Evolutionary conservation across 1,140 invertebrate genomes (phyloP), one percentile per base, ranked within the genome.

Genomic region (Arion vulgaris): DNA sequence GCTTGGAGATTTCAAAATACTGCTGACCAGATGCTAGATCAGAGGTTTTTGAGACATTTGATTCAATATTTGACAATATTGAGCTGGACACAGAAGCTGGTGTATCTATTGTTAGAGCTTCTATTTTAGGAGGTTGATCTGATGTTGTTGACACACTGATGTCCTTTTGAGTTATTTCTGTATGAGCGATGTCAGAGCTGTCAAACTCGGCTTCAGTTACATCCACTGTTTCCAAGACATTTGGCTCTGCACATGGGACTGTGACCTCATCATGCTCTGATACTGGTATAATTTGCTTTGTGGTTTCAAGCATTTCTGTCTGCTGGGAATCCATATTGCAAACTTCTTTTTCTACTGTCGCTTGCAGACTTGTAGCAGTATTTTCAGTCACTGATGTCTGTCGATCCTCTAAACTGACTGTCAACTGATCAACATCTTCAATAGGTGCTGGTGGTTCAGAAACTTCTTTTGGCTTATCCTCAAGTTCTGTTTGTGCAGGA

Each of bases 1-100:
- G 80, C 34, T 81, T 81, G 23, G 80, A 81, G n/a, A 74, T 71
- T 74, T 81, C 80, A 57, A 81, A 81, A 74, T 69, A 81, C 51
- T 73, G 80, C 17, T 45, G 45, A 28, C 62, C 2, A 2, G 36
- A 49, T 36, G 53, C n/a, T 2, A 36, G 32, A 62, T 77, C 75
- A 45, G 41, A 11, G 15, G 53, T 13, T 41, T 71, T 66, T 32
- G 45, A 69, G 11, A 36, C 15, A 28, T 81, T 34, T 36, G 80
- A 45, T 4, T 57, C 57, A 73, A 49, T 39, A 11, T 80, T 51
- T 13, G 68, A 51, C 0, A 38, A 51, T 17, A 4, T 32, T 26
- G 74, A 76, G 28, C 45, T 17, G 26, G 74, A 57, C 15, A 36
- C 49, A 19, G 74, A 76, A 39, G 38, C 36, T 49, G 34, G 1